Percentiles rank a stretch among this genome's conserved stretches.
Conservation (phyloP, 1,140 invertebrate species). For the Mizuhopecten yessoensis region DNA sequence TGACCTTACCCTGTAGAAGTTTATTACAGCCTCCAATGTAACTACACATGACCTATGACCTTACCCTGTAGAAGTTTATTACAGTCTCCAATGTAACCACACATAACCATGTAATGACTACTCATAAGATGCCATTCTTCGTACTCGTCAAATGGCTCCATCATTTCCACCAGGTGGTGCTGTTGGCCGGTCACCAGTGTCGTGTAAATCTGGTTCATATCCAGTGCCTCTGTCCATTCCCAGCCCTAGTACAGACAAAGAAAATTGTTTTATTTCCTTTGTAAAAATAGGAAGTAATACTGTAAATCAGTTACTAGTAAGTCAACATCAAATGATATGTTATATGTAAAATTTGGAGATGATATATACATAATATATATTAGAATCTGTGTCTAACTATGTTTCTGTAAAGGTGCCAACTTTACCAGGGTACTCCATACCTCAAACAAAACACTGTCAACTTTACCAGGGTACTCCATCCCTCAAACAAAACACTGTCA, state of each 20-base stretch:
- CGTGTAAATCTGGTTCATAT: conserved; percentile 84
- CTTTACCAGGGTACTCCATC: too few species aligned
- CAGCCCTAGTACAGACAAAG: conserved; percentile 82
- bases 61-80: conserved; percentile 44
- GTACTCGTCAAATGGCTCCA: conserved; percentile 86
- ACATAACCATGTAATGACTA: conserved; percentile 84
- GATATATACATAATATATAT: too few species aligned
- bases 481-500: too few species aligned
- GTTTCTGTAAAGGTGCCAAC: too few species aligned
- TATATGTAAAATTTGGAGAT: too few species aligned
- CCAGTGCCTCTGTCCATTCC: conserved; percentile 75
- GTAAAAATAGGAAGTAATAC: too few species aligned
- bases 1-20: conserved; percentile 5
- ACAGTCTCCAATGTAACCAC: conserved; percentile 72
- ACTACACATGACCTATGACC: background rate
- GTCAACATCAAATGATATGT: too few species aligned
- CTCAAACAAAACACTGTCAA: too few species aligned
- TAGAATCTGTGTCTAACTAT: too few species aligned
- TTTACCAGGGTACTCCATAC: too few species aligned
- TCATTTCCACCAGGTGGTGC: conserved; percentile 76
- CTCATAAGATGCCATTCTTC: conserved; percentile 86
- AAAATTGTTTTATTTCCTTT: background rate
- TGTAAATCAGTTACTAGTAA: too few species aligned
- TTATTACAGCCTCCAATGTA: background rate
- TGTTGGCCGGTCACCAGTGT: conserved; percentile 79